A percentile compares a stretch with the other conserved stretches of the same genome.
These are phyloP conservation scores for Ramphastos sulfuratus DNA, from an alignment of 2,113 vertebrate genomes.

Conservation along the genomic window DNA sequence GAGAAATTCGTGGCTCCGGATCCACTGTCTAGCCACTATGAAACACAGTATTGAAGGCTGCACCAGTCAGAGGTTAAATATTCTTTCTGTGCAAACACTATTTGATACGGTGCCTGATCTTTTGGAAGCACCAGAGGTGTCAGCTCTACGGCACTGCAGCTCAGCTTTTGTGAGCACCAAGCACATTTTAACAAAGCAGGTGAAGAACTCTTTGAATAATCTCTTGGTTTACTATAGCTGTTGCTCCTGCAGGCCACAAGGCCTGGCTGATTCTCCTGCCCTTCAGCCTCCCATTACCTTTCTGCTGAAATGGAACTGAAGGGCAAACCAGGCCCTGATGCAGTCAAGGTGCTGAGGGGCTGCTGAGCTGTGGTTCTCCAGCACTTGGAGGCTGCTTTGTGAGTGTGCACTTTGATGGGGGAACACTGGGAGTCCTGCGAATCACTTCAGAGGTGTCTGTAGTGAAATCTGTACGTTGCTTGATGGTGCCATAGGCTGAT, in stretches of 20 bases:
- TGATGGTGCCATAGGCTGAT: neutral
- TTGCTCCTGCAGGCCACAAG: neutral
- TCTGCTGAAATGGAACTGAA: neutral
- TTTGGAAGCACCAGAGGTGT: neutral
- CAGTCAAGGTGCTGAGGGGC: neutral
- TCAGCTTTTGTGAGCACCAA: neutral
- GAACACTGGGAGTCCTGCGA: rapidly evolving
- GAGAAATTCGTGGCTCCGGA: neutral
- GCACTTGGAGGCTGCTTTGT: rapidly evolving
- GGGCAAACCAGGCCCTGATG: neutral
- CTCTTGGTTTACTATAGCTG: neutral
- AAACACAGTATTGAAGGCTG: neutral
- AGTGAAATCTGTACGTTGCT: neutral
- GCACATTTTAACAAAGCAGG: neutral
- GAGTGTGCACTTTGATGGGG: neutral
- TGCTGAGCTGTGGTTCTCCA: neutral
- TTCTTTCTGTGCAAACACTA: neutral
- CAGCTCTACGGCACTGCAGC: neutral
- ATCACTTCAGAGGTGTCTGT: neutral
- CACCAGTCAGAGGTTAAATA: neutral
- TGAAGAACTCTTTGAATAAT: neutral
- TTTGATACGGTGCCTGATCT: neutral
- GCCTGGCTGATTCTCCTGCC: neutral
- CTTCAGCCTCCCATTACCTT: neutral
- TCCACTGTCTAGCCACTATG: neutral